Percentiles rank a stretch among this genome's conserved stretches.
Evolutionary conservation across 2,113 vertebrate species (phyloP).

Genomic region (Taxidea taxus): DNA sequence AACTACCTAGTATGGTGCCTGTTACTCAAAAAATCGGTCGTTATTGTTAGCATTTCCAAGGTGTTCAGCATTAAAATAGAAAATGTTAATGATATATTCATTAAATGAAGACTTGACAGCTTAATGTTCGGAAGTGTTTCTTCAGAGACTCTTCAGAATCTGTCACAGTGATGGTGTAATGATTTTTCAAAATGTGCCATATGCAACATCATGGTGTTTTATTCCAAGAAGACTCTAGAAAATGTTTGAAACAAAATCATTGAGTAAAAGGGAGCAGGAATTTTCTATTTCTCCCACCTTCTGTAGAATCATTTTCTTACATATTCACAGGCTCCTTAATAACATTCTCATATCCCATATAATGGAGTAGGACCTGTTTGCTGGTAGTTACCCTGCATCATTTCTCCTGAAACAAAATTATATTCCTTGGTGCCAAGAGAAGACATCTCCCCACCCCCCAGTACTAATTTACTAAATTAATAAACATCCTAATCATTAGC

Average conservation of each 20-base stretch:
- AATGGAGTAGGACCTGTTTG: neutral
- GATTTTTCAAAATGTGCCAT: neutral
- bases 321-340: neutral
- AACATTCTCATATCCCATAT: neutral
- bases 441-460: neutral
- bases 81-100: neutral
- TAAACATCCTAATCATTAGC: neutral
- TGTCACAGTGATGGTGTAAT: neutral
- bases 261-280: neutral
- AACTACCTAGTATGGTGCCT: neutral
- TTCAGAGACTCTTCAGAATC: neutral
- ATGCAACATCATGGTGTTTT: neutral
- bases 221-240: constrained; percentile 2
- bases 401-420: neutral
- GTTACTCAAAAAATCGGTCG: neutral
- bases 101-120: neutral
- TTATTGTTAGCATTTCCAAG: neutral
- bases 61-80: neutral
- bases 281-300: neutral
- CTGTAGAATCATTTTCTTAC: neutral
- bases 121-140: neutral
- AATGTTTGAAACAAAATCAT: constrained; percentile 5
- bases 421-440: neutral
- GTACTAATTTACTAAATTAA: neutral
- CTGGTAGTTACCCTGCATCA: neutral